Percentiles rank a stretch among this genome's conserved stretches.
phyloP scores from a whole-genome alignment of 2,113 vertebrate species.

The Coptodon bakossiorum region DNA sequence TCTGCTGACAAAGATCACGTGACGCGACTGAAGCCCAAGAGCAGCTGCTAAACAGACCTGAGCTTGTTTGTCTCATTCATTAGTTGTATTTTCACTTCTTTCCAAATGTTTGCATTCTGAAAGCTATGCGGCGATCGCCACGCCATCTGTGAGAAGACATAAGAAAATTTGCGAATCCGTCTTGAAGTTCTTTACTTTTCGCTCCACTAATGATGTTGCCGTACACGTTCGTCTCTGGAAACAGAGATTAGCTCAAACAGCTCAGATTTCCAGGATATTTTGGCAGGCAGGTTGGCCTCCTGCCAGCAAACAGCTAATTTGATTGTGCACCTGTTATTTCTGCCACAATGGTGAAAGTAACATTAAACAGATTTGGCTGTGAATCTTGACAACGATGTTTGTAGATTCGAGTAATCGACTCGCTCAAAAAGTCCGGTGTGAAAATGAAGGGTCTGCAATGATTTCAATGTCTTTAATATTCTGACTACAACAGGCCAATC shows the following conservation, averaged over 20 bases:
- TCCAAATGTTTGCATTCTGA: background rate
- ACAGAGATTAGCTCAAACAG: background rate
- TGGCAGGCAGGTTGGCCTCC: background rate
- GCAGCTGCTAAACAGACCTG: background rate
- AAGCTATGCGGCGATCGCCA: background rate
- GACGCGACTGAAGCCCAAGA: background rate
- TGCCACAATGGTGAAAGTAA: background rate
- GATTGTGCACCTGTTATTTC: conserved; percentile 3
- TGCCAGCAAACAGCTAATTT: background rate
- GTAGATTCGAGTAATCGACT: background rate
- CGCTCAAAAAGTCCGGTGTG: background rate
- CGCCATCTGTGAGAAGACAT: background rate
- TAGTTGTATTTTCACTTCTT: background rate
- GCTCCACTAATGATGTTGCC: background rate
- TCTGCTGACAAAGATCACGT: background rate
- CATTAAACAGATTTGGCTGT: background rate
- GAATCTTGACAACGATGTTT: background rate
- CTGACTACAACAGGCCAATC: background rate
- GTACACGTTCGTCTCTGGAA: background rate
- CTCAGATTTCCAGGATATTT: background rate
- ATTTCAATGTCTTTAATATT: background rate
- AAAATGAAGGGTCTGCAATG: background rate
- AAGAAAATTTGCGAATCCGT: background rate
- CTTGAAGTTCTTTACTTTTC: background rate
- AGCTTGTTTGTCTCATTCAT: background rate